Evolutionary conservation across 23 tunicate genomes (phyloP), one percentile per base, ranked within the genome.

Genomic region (Aplidium turbinatum): DNA sequence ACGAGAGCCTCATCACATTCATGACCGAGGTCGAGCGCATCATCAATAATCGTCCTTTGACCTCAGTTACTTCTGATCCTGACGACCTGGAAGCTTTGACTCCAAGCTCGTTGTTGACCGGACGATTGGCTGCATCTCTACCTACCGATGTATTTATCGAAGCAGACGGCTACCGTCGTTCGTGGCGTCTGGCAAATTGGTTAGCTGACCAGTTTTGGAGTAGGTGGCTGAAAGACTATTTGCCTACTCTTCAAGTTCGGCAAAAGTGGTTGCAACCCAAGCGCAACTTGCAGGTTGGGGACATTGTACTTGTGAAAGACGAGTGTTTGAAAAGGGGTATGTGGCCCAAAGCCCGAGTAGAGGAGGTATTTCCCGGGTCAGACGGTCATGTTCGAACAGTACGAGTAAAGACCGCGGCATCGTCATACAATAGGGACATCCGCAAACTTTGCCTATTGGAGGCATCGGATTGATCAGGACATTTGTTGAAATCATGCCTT

Each of bases 331-430:
- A 32, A 3, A 62, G 83, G 1, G 54, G 54, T 13, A 11, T 28
- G 20, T 78, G 83, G 83, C 83, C 74, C 7, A 64, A 78, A 31
- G 83, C 55, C 31, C 29, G 64, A 26, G 83, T 78, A 3, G 75
- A 47, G 27, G 27, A 65, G 24, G 62, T 56, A 24, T 64, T 45
- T 35, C 83, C 83, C 58, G 83, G 65, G 24, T 1, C 27, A 6
- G 75, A 64, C 48, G 63, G 63, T 30, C 13, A 48, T 3, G 74
- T 65, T 3, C 83, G 74, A 27, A 27, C 74, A 65, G 36, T 77
- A 16, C 72, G 58, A 0, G 27, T 1, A 0, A 42, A 47, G 31
- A 46, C 35, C n/a, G n/a, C n/a, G n/a, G n/a, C n/a, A n/a, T n/a
- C n/a, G n/a, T n/a, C n/a, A n/a, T 62, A 30, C 30, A 6, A 62